Percentiles rank a stretch among this genome's conserved stretches.
Evolutionary conservation across 2,888 invertebrate genomes (phyloP).

Genomic region (Machimus rusticus): DNA sequence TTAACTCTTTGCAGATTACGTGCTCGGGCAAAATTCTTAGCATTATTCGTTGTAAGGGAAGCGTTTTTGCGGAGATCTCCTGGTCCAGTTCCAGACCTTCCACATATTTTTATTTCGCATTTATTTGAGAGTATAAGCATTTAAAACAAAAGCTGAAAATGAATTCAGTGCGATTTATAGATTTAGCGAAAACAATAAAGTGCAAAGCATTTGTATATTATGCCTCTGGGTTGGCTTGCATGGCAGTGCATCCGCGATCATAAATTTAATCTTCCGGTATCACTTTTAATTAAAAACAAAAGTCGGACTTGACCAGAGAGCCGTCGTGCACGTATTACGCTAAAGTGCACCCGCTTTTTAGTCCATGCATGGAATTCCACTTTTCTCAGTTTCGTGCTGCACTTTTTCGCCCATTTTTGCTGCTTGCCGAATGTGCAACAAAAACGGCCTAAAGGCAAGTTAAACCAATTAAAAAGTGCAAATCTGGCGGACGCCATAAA

Average conservation of each 20-base stretch:
- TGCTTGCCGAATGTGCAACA: neutral
- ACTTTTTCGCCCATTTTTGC: neutral
- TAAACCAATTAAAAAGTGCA: conserved; percentile 41
- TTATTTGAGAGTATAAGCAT: neutral
- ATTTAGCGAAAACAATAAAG: neutral
- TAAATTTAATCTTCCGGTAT: neutral
- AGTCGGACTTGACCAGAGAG: neutral
- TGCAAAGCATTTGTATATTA: neutral
- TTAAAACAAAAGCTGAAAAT: neutral
- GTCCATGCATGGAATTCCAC: neutral
- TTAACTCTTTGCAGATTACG: neutral
- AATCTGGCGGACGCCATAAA: conserved; percentile 31
- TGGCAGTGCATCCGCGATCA: neutral
- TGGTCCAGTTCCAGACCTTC: neutral
- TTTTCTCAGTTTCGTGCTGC: neutral
- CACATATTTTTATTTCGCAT: neutral
- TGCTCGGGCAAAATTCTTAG: neutral
- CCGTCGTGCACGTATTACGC: neutral
- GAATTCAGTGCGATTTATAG: neutral
- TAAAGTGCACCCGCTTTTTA: neutral
- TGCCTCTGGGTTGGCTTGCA: neutral
- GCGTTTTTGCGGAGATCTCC: neutral
- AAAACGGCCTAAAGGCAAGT: conserved; percentile 30
- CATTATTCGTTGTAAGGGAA: neutral
- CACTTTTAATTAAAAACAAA: neutral